phyloP scores from a whole-genome alignment of 2,113 vertebrate species.

The Marmota monax region DNA sequence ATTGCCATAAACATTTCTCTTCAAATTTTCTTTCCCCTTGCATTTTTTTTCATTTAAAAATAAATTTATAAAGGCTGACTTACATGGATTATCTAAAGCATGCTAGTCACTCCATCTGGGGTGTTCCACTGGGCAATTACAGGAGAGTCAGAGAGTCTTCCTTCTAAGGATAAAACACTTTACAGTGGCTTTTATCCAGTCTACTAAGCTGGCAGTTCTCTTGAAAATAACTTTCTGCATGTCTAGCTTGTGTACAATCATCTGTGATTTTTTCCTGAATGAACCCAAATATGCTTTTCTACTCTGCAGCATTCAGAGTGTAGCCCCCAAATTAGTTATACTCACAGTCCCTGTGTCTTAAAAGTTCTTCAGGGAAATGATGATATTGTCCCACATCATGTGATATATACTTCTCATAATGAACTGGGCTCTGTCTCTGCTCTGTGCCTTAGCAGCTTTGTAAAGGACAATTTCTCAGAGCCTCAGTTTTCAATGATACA shows the following conservation, averaged over 20 bases:
- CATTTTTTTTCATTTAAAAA: not conserved
- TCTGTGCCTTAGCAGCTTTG: not conserved
- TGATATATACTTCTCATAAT: not conserved
- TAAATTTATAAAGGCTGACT: not conserved
- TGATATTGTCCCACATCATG: not conserved
- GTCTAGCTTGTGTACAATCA: not conserved
- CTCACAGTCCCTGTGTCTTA: not conserved
- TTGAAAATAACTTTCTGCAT: not conserved
- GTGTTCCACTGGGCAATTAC: not conserved
- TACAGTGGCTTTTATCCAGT: not conserved
- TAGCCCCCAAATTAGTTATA: not conserved
- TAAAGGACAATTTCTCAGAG: not conserved
- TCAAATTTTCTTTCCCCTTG: not conserved
- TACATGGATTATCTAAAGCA: not conserved
- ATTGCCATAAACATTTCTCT: not conserved
- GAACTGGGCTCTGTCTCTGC: not conserved
- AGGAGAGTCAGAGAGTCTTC: not conserved
- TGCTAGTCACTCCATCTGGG: not conserved
- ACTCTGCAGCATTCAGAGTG: not conserved
- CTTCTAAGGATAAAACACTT: not conserved
- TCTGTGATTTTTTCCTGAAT: not conserved
- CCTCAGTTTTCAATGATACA: not conserved
- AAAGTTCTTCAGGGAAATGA: not conserved
- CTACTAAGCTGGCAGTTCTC: not conserved
- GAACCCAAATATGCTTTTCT: not conserved